Percentiles rank a stretch among this genome's conserved stretches.
Conservation (phyloP, 2,113 vertebrate species). For the Anser cygnoides region DNA sequence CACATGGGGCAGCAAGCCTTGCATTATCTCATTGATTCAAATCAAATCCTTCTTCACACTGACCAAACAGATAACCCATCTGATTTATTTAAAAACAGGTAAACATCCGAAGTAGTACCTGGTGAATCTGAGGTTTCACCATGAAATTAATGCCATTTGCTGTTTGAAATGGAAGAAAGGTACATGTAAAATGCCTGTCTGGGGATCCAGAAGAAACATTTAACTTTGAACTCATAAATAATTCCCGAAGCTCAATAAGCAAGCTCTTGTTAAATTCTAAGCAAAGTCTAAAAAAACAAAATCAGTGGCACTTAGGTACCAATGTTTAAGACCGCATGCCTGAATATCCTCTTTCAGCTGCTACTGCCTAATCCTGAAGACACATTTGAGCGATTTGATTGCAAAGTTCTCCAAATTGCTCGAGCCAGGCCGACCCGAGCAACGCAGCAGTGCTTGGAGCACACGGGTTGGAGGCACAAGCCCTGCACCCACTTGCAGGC, state of each 20-base stretch:
- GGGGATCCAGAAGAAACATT: background rate
- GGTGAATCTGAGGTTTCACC: background rate
- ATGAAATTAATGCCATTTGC: background rate
- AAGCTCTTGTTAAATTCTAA: background rate
- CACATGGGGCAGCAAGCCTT: background rate
- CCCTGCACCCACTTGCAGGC: background rate
- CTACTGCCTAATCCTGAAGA: no score
- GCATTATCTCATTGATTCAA: background rate
- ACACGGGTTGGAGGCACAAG: background rate
- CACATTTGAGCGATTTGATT: fast-evolving
- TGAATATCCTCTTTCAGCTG: background rate
- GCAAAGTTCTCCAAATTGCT: fast-evolving
- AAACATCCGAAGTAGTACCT: background rate
- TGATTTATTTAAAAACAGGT: background rate
- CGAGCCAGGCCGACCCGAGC: background rate
- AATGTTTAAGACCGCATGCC: background rate
- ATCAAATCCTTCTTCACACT: background rate
- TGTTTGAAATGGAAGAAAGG: background rate
- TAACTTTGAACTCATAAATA: background rate
- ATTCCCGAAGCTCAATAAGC: background rate
- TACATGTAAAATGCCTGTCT: background rate
- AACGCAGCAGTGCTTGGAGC: background rate
- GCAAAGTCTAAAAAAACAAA: no score
- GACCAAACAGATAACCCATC: background rate
- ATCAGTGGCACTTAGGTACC: background rate